Evolutionary conservation across 2,797 vertebrate genomes (phyloP).

Genomic region (Melanotaenia maccullochi): DNA sequence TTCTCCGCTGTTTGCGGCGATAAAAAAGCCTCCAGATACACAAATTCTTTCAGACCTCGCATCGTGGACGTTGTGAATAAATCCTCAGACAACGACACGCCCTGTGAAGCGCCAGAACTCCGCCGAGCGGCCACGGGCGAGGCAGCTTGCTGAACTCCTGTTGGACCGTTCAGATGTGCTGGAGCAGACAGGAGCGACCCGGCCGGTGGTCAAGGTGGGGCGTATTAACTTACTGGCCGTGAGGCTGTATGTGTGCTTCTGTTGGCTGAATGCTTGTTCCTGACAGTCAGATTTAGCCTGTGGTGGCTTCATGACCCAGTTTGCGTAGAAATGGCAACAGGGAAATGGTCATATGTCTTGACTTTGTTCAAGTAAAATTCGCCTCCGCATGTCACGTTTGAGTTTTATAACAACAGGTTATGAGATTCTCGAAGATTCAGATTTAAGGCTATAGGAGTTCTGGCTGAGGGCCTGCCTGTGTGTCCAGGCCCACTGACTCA

Average conservation of each 20-base stretch:
- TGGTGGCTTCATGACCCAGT: conserved; percentile 71
- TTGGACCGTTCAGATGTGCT: conserved; percentile 38
- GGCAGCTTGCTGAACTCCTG: conserved; percentile 56
- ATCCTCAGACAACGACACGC: conserved; percentile 49
- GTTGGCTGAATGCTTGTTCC: conserved; percentile 36
- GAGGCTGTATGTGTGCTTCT: conserved; percentile 36
- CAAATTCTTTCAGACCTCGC: not conserved
- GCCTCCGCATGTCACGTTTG: conserved; percentile 6
- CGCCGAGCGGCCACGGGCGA: conserved; percentile 54
- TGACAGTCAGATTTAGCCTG: conserved; percentile 48
- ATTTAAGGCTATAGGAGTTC: conserved; percentile 50
- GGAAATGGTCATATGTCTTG: conserved; percentile 23
- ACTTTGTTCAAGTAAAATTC: conserved; percentile 31
- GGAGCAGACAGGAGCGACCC: conserved; percentile 55
- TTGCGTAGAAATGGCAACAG: conserved; percentile 51
- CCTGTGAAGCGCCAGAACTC: conserved; percentile 58
- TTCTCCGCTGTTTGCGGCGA: conserved; percentile 44
- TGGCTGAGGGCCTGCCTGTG: conserved; percentile 60
- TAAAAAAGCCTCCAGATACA: conserved; percentile 28
- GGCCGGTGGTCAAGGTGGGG: conserved; percentile 75
- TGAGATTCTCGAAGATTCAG: conserved; percentile 24
- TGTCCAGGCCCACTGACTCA: conserved; percentile 52
- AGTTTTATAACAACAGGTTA: conserved; percentile 22
- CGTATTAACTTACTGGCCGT: conserved; percentile 12
- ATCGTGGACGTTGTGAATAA: conserved; percentile 22